Conservation (phyloP, 2,797 vertebrate genomes). For the Poeciliopsis infans region DNA sequence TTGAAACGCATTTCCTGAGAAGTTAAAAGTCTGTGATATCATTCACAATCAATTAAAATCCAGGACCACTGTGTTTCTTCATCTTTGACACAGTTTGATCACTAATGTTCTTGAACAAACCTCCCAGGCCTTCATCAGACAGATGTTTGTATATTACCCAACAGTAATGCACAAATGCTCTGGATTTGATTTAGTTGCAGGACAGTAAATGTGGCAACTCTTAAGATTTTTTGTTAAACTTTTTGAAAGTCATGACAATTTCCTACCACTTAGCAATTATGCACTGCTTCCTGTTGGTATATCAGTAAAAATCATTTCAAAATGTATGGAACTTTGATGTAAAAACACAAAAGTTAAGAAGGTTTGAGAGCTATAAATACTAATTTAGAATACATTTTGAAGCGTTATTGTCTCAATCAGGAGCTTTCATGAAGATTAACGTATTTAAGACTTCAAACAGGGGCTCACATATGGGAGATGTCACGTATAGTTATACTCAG, state of each 20-base stretch:
- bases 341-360: background rate
- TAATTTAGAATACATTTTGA: slow-evolving; percentile 36
- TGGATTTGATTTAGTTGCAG: background rate
- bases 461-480: slow-evolving; percentile 74
- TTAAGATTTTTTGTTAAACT: background rate
- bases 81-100: background rate
- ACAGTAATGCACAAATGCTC: background rate
- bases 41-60: too few relatives aligned
- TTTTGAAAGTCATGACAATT: background rate
- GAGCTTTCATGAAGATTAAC: slow-evolving; percentile 38
- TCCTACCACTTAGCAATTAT: background rate
- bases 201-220: background rate
- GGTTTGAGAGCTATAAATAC: background rate
- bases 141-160: background rate
- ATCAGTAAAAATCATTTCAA: background rate
- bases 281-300: background rate
- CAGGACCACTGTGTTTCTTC: background rate
- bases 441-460: slow-evolving; percentile 75
- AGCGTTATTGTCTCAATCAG: slow-evolving; percentile 47
- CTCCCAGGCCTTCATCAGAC: background rate
- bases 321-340: background rate
- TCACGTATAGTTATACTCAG: slow-evolving; percentile 64
- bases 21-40: too few relatives aligned
- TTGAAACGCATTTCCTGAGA: background rate
- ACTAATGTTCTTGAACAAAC: background rate